phyloP scores from a whole-genome alignment of 1,140 invertebrate genomes.

The Dendroctonus valens region DNA sequence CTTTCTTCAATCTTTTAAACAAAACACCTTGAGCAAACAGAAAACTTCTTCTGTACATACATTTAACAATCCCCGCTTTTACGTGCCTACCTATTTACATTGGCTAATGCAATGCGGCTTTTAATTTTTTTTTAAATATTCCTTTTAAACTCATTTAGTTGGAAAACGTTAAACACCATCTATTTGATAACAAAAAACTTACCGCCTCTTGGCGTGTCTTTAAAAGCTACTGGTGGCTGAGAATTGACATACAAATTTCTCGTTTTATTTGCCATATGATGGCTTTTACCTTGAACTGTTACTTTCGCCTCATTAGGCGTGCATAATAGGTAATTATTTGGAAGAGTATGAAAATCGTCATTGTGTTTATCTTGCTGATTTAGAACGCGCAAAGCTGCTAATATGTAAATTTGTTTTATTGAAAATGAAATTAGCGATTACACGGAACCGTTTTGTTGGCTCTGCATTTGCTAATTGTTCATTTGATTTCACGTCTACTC shows the following conservation, averaged over 20 bases:
- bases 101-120: conserved; percentile 23
- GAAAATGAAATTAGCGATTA: too few species aligned
- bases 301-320: too few species aligned
- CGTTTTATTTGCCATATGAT: background rate
- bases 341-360: too few species aligned
- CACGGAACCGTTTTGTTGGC: too few species aligned
- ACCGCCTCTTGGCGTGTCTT: conserved; percentile 16
- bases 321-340: too few species aligned
- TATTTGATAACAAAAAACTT: conserved; percentile 26
- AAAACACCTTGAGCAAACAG: conserved; percentile 20
- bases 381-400: too few species aligned
- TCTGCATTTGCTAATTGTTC: too few species aligned
- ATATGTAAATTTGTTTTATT: too few species aligned
- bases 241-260: conserved; percentile 5
- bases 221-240: conserved; percentile 16
- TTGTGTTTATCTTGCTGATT: too few species aligned
- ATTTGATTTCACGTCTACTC: too few species aligned
- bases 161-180: conserved; percentile 9
- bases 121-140: conserved; percentile 16
- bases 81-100: conserved; percentile 13
- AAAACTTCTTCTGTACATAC: conserved; percentile 17
- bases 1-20: conserved; percentile 14
- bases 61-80: conserved; percentile 12
- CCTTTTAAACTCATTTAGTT: conserved; percentile 18
- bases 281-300: too few species aligned